These are phyloP conservation scores for Autographa pulchrina DNA, from an alignment of 2,888 invertebrate species.

Conservation along the genomic window DNA sequence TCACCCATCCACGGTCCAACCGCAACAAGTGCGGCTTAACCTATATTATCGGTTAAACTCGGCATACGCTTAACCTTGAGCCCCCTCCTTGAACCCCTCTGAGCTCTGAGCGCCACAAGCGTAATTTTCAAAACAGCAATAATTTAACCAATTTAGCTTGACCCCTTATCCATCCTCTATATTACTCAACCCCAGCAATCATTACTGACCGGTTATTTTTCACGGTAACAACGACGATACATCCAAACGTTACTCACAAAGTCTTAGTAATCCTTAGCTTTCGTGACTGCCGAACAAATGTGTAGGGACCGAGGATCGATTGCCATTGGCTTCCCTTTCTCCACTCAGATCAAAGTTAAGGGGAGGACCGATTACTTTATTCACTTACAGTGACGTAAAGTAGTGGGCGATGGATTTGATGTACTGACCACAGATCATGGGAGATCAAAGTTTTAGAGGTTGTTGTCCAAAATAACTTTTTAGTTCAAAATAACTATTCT, in stretches of 20 bases:
- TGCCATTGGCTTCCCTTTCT: conserved; percentile 48
- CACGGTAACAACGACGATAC: conserved; percentile 42
- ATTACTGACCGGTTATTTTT: conserved; percentile 49
- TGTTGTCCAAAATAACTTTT: neutral
- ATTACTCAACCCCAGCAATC: neutral
- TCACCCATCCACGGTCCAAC: too few relatives aligned
- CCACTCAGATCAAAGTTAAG: conserved; percentile 54
- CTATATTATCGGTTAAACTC: too few relatives aligned
- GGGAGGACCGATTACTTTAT: conserved; percentile 54
- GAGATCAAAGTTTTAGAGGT: neutral
- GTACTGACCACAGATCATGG: conserved; percentile 5
- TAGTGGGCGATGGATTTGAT: conserved; percentile 15
- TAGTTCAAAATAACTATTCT: too few relatives aligned
- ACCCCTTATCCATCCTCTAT: neutral
- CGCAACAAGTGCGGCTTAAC: too few relatives aligned
- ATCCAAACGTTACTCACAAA: conserved; percentile 32
- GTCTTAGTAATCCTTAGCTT: conserved; percentile 44
- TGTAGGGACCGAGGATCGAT: conserved; percentile 53
- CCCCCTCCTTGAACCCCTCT: too few relatives aligned
- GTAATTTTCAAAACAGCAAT: neutral
- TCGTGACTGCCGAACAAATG: conserved; percentile 54
- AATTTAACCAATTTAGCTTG: neutral
- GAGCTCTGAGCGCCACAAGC: too few relatives aligned
- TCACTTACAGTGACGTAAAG: conserved; percentile 49
- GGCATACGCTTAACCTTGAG: too few relatives aligned